Conservation (phyloP, 2,797 vertebrate species). For the Acanthopagrus latus region DNA sequence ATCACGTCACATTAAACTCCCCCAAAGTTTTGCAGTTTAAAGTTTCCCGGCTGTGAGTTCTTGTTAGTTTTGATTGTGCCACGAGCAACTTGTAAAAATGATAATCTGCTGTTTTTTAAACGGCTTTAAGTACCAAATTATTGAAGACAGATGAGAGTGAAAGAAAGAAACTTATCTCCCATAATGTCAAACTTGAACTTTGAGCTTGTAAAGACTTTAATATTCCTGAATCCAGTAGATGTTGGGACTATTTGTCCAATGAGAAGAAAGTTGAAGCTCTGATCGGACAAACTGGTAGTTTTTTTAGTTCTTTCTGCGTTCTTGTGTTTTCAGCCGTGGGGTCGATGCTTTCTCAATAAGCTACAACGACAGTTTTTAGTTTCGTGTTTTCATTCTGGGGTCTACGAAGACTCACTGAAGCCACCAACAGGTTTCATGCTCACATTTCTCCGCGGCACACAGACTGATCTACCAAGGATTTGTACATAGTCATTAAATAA, state of each 20-base stretch:
- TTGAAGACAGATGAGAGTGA: no score
- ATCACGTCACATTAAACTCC: no score
- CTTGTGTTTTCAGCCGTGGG: neutral
- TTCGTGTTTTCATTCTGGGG: conserved; percentile 10
- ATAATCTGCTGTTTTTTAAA: no score
- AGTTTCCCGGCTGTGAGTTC: no score
- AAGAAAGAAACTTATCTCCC: neutral
- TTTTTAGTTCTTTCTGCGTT: conserved; percentile 26
- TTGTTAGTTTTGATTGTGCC: neutral
- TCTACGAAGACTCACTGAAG: conserved; percentile 24
- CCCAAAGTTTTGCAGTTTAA: no score
- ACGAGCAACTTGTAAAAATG: no score
- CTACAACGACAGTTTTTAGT: conserved; percentile 41
- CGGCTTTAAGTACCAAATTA: no score
- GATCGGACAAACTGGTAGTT: conserved; percentile 55
- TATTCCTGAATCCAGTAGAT: conserved; percentile 9
- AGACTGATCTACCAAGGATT: conserved; percentile 64
- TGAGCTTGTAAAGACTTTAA: neutral
- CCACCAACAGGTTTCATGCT: conserved; percentile 3
- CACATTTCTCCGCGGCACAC: conserved; percentile 45
- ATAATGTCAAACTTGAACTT: neutral
- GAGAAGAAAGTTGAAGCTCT: conserved; percentile 22
- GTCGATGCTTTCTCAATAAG: conserved; percentile 60
- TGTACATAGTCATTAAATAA: conserved; percentile 78
- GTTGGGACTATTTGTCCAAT: conserved; percentile 1